A percentile compares a stretch with the other conserved stretches of the same genome.
These are phyloP conservation scores for Dryobotodes eremita DNA, from an alignment of 2,888 invertebrate genomes.

Conservation along the genomic window DNA sequence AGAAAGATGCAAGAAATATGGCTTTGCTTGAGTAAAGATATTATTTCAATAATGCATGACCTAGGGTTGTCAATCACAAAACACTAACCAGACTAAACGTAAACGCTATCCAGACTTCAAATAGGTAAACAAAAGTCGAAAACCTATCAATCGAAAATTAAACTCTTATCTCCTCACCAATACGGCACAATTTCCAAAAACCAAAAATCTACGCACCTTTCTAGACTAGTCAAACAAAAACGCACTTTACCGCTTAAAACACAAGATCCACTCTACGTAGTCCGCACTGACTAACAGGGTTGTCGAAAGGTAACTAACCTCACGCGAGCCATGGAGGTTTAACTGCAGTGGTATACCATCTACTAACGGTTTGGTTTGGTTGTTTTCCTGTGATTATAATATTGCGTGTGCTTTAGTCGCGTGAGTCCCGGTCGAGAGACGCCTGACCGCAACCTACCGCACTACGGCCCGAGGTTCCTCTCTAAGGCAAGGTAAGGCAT, in stretches of 20 bases:
- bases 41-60: constrained; percentile 48
- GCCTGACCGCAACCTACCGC: constrained; percentile 96
- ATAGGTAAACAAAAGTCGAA: constrained; percentile 30
- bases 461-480: constrained; percentile 97
- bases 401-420: constrained; percentile 92
- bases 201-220: background rate
- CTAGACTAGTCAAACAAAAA: constrained; percentile 27
- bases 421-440: constrained; percentile 96
- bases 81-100: constrained; percentile 52
- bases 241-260: constrained; percentile 35
- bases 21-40: constrained; percentile 25
- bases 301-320: constrained; percentile 57
- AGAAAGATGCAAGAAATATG: too few relatives aligned
- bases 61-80: constrained; percentile 57
- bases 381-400: constrained; percentile 78
- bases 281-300: constrained; percentile 57
- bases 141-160: constrained; percentile 25
- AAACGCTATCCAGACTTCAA: constrained; percentile 22
- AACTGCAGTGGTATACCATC: constrained; percentile 52
- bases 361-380: constrained; percentile 72
- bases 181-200: constrained; percentile 21
- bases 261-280: constrained; percentile 42
- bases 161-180: background rate
- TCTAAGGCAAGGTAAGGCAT: constrained; percentile 94
- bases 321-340: constrained; percentile 54